phyloP scores from a whole-genome alignment of 1,140 invertebrate species.

The Oryzaephilus surinamensis region DNA sequence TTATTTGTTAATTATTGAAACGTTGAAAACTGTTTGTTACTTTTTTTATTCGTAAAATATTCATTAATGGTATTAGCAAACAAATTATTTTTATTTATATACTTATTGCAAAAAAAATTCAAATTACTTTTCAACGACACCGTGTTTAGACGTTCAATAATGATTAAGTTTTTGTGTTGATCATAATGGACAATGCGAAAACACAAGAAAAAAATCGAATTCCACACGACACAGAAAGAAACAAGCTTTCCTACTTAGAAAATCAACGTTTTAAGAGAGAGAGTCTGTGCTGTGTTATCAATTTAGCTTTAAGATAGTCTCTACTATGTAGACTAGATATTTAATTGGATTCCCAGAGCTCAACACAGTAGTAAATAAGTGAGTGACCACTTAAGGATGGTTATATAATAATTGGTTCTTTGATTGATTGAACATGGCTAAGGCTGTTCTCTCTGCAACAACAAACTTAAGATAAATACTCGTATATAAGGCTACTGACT shows the following conservation, averaged over 20 bases:
- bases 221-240: slow-evolving; percentile 1
- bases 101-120: not conserved
- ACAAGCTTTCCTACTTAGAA: slow-evolving; percentile 15
- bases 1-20: no score
- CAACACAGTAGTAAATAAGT: slow-evolving; percentile 13
- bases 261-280: slow-evolving; percentile 3
- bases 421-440: slow-evolving; percentile 14
- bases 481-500: no score
- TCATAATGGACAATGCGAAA: not conserved
- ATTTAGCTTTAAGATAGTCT: slow-evolving; percentile 6
- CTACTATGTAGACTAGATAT: slow-evolving; percentile 3
- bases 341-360: slow-evolving; percentile 13
- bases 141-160: not conserved
- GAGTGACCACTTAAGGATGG: slow-evolving; percentile 14
- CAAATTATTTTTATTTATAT: not conserved
- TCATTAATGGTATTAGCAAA: no score
- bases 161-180: not conserved
- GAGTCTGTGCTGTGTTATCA: slow-evolving; percentile 11
- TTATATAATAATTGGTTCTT: slow-evolving; percentile 17
- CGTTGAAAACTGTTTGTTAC: no score
- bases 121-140: no score
- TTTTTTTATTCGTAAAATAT: no score
- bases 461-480: no score
- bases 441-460: slow-evolving; percentile 3
- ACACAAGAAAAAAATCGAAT: not conserved